phyloP scores from a whole-genome alignment of 2,888 invertebrate genomes.

The Lasius platythorax region DNA sequence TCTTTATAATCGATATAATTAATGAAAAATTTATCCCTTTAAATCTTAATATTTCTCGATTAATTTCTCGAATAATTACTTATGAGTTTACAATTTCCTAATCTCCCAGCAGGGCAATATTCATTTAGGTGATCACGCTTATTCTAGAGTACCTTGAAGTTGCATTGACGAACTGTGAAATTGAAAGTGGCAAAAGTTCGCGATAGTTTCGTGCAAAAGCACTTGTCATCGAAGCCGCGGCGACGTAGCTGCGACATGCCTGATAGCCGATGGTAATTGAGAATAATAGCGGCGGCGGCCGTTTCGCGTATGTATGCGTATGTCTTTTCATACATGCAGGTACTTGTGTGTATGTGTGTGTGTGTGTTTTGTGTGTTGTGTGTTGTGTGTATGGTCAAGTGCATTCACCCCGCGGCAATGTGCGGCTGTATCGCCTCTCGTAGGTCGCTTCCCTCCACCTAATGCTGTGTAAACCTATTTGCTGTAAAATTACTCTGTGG shows the following conservation, averaged over 20 bases:
- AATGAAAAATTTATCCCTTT: neutral
- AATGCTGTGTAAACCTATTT: constrained; percentile 77
- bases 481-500: constrained; percentile 76
- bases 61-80: neutral
- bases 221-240: constrained; percentile 48
- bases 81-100: constrained; percentile 11
- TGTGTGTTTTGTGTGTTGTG: neutral
- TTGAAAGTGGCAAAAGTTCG: constrained; percentile 54
- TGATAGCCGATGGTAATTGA: constrained; percentile 77
- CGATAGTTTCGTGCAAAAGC: constrained; percentile 54
- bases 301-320: constrained; percentile 29
- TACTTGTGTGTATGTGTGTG: neutral
- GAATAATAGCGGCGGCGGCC: constrained; percentile 72
- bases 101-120: constrained; percentile 23
- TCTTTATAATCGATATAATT: neutral
- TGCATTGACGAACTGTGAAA: constrained; percentile 57
- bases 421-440: constrained; percentile 65
- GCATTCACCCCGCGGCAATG: constrained; percentile 71
- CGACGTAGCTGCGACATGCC: constrained; percentile 62
- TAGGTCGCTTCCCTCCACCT: constrained; percentile 54
- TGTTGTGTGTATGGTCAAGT: constrained; percentile 53
- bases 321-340: neutral
- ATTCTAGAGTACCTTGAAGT: constrained; percentile 19
- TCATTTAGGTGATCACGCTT: constrained; percentile 38
- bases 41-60: neutral